Conservation (phyloP, 2,113 vertebrate species). For the Callopanchax toddi region DNA sequence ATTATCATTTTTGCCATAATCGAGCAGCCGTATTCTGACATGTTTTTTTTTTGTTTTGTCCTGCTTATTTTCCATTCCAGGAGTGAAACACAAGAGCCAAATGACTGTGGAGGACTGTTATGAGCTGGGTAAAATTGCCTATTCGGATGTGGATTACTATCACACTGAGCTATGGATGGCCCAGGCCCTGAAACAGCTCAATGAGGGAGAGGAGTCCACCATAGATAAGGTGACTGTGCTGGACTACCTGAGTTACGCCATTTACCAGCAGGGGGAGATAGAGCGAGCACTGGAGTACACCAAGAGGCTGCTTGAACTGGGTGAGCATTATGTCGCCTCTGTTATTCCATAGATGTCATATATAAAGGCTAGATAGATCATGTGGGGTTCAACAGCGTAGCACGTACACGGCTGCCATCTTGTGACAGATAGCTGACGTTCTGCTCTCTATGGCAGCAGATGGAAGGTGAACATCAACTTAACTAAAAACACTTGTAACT, state of each 20-base stretch:
- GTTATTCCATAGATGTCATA: too few relatives aligned
- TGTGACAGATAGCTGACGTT: too few relatives aligned
- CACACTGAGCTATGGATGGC: constrained; percentile 98
- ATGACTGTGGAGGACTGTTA: constrained; percentile 96
- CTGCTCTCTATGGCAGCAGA: too few relatives aligned
- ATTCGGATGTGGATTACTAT: constrained; percentile 94
- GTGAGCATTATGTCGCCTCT: too few relatives aligned
- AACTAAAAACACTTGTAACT: too few relatives aligned
- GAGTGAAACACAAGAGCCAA: constrained; percentile 88
- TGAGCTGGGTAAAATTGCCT: constrained; percentile 94
- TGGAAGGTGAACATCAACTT: too few relatives aligned
- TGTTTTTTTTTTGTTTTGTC: neutral
- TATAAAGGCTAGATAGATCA: too few relatives aligned
- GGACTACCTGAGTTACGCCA: constrained; percentile 82
- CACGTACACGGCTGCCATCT: too few relatives aligned
- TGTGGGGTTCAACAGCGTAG: too few relatives aligned
- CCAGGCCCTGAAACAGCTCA: constrained; percentile 90
- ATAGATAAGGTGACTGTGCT: constrained; percentile 87
- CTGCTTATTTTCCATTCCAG: constrained; percentile 64
- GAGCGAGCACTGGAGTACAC: constrained; percentile 84
- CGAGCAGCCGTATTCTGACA: too few relatives aligned
- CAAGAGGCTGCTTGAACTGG: constrained; percentile 90
- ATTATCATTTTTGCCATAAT: too few relatives aligned
- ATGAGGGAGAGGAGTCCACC: constrained; percentile 89
- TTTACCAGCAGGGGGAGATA: constrained; percentile 82